These are phyloP conservation scores for Xestia xanthographa DNA, from an alignment of 2,888 invertebrate genomes.

Conservation along the genomic window DNA sequence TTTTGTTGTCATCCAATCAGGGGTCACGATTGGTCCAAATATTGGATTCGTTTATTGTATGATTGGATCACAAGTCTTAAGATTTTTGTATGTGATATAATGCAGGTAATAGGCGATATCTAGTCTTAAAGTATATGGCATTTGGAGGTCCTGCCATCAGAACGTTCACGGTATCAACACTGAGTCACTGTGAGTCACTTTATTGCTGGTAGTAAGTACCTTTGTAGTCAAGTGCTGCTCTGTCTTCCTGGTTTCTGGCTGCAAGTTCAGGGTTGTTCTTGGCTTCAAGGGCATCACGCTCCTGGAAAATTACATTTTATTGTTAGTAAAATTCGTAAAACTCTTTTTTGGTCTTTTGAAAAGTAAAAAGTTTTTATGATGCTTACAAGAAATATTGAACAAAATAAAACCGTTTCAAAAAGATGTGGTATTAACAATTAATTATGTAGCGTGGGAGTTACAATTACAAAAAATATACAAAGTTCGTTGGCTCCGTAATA, in stretches of 20 bases:
- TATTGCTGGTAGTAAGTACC: conserved; percentile 91
- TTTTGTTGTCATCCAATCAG: conserved; percentile 50
- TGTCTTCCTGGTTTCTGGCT: conserved; percentile 84
- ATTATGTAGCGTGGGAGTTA: not conserved
- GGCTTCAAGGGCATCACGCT: conserved; percentile 90
- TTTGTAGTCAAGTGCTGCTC: conserved; percentile 91
- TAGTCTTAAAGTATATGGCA: conserved; percentile 68
- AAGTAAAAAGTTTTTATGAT: not conserved
- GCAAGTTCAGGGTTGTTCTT: conserved; percentile 88
- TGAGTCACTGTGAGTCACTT: conserved; percentile 63
- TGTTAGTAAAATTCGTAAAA: not conserved
- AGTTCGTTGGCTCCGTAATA: not conserved
- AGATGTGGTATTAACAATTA: not conserved
- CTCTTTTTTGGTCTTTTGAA: not conserved
- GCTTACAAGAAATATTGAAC: not conserved
- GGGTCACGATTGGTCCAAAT: conserved; percentile 44
- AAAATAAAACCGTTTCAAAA: not conserved
- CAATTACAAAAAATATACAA: not conserved
- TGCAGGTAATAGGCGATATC: conserved; percentile 49
- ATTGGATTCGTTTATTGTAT: conserved; percentile 43
- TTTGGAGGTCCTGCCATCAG: conserved; percentile 67
- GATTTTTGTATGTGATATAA: conserved; percentile 42
- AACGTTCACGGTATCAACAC: conserved; percentile 67
- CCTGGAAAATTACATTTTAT: conserved; percentile 84
- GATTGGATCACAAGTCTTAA: conserved; percentile 50